phyloP scores from a whole-genome alignment of 2,113 vertebrate genomes.

The Phocoena phocoena region DNA sequence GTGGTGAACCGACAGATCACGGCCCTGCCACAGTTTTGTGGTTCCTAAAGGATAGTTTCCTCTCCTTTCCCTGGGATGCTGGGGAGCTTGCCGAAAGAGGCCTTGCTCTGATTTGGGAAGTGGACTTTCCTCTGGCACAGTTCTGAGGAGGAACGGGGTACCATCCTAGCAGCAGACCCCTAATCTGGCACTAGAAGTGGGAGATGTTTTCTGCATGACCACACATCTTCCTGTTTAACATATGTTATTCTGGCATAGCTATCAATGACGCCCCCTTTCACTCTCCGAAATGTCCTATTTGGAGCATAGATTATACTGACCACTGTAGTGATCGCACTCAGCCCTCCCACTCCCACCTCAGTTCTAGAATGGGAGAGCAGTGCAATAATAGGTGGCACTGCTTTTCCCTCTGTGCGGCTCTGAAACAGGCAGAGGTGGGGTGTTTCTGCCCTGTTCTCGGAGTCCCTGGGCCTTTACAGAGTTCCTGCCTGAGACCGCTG shows the following conservation, averaged over 20 bases:
- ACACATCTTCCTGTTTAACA: background rate
- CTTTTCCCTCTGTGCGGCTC: background rate
- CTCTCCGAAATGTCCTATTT: background rate
- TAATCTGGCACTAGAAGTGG: background rate
- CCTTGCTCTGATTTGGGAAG: background rate
- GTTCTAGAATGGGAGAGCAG: background rate
- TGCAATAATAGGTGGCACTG: background rate
- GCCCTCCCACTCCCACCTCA: rapidly evolving
- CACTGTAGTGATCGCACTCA: too few relatives aligned
- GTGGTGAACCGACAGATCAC: background rate
- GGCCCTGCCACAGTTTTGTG: background rate
- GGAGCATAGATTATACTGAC: background rate
- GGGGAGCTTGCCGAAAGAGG: background rate
- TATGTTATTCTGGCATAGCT: background rate
- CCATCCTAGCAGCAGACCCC: too few relatives aligned
- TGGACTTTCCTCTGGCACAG: background rate
- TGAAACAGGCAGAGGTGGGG: background rate
- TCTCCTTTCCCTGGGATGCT: background rate
- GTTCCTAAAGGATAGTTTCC: background rate
- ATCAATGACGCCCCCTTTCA: background rate
- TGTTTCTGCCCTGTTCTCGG: background rate
- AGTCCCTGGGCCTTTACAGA: background rate
- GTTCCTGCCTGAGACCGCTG: background rate
- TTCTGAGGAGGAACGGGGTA: background rate
- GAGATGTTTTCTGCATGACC: background rate